Percentiles rank a stretch among this genome's conserved stretches.
These are phyloP conservation scores for Microcebus lehilahytsara DNA, from an alignment of 2,113 vertebrate genomes.

Conservation along the genomic window DNA sequence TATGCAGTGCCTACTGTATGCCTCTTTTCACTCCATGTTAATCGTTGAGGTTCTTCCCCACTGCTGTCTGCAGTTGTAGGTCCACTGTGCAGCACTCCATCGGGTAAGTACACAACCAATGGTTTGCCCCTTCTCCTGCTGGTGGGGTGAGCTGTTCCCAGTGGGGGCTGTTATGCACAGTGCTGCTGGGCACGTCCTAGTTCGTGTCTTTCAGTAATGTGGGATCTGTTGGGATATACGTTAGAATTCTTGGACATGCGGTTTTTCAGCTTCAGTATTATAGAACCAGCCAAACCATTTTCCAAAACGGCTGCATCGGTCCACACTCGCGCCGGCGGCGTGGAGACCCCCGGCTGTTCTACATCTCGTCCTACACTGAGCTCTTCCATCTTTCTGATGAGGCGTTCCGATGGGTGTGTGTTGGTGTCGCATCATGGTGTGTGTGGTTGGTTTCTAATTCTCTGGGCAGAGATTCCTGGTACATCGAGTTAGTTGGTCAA, in stretches of 20 bases:
- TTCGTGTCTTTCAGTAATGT: not conserved
- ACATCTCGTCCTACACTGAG: not conserved
- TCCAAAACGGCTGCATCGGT: not conserved
- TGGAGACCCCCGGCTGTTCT: not conserved
- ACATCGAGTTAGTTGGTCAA: not conserved
- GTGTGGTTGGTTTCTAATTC: not conserved
- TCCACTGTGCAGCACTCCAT: not conserved
- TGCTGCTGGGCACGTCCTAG: not conserved
- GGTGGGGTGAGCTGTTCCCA: not conserved
- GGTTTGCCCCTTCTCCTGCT: not conserved
- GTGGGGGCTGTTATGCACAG: not conserved
- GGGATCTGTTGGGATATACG: not conserved
- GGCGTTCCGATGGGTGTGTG: not conserved
- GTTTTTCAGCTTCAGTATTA: not conserved
- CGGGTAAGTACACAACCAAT: not conserved
- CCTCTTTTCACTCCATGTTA: not conserved
- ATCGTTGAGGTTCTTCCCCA: not conserved
- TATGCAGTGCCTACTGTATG: not conserved
- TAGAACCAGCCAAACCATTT: not conserved
- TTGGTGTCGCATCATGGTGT: not conserved
- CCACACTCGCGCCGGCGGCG: not conserved
- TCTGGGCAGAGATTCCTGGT: not conserved
- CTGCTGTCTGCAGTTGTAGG: fast-evolving
- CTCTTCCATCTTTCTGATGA: not conserved
- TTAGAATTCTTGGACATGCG: not conserved